Percentiles rank a stretch among this genome's conserved stretches.
Conservation (phyloP, 2,888 invertebrate species). For the Sphaerophoria rueppellii region DNA sequence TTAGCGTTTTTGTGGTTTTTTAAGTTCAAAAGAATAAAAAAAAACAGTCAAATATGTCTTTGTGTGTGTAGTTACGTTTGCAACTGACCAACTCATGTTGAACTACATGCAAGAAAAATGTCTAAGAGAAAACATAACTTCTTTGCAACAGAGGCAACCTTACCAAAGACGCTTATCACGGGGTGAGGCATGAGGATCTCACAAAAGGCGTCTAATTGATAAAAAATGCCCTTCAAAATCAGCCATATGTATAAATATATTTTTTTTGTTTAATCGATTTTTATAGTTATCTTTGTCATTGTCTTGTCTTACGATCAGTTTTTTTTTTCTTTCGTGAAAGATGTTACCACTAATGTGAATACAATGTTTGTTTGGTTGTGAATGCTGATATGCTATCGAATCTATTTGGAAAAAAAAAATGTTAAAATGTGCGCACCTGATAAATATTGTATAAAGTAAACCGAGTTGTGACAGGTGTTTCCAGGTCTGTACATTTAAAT, state of each 20-base stretch:
- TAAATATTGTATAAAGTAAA: constrained; percentile 2
- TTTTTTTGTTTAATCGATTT: not conserved
- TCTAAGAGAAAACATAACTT: too few relatives aligned
- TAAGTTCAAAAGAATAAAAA: too few relatives aligned
- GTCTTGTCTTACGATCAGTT: constrained; percentile 1
- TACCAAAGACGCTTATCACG: not conserved
- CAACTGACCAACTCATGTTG: too few relatives aligned
- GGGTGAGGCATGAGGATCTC: not conserved
- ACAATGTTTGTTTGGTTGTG: constrained; percentile 4
- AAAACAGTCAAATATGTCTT: too few relatives aligned
- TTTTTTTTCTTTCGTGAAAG: not conserved
- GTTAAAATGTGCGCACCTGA: constrained; percentile 5
- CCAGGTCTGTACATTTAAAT: not conserved
- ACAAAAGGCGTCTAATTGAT: too few relatives aligned
- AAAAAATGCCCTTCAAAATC: too few relatives aligned
- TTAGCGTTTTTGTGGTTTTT: too few relatives aligned
- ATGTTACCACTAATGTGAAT: constrained; percentile 15
- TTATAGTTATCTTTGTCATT: not conserved
- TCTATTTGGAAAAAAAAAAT: not conserved
- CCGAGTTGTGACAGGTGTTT: not conserved
- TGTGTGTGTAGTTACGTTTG: too few relatives aligned
- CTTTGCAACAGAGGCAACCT: too few relatives aligned
- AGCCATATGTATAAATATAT: not conserved
- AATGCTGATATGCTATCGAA: constrained; percentile 9
- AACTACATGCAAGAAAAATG: too few relatives aligned